phyloP scores from a whole-genome alignment of 2,113 vertebrate genomes.

The Phylloscopus trochilus region DNA sequence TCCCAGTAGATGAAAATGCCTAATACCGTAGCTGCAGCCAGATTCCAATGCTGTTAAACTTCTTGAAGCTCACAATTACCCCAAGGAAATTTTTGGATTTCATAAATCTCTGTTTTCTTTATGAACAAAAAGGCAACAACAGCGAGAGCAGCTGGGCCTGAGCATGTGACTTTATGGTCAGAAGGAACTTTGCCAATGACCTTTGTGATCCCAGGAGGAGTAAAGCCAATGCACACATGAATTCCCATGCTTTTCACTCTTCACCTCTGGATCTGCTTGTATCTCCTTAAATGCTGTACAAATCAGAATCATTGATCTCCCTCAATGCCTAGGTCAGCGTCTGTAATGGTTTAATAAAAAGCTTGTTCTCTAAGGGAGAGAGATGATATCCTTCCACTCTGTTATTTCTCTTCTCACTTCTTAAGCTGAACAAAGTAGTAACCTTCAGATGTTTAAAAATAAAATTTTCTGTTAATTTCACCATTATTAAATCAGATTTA shows the following conservation, averaged over 20 bases:
- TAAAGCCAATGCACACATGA: not conserved
- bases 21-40: not conserved
- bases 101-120: not conserved
- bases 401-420: not conserved
- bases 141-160: rapidly evolving
- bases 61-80: not conserved
- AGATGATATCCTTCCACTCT: not conserved
- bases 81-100: not conserved
- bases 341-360: not conserved
- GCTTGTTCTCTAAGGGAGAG: not conserved
- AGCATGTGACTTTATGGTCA: not conserved
- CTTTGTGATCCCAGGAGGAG: not conserved
- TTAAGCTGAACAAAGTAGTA: not conserved
- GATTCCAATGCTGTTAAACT: not conserved
- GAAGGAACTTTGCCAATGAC: not conserved
- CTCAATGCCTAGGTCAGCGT: not conserved
- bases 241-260: not conserved
- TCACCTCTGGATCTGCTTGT: not conserved
- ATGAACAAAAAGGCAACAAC: not conserved
- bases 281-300: not conserved
- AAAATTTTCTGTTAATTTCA: not conserved
- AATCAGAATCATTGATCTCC: not conserved
- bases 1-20: not conserved
- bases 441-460: not conserved
- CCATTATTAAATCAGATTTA: not conserved